Percentiles rank a stretch among this genome's conserved stretches.
Conservation (phyloP, 2,113 vertebrate species). For the Dendrocopos noguchii region DNA sequence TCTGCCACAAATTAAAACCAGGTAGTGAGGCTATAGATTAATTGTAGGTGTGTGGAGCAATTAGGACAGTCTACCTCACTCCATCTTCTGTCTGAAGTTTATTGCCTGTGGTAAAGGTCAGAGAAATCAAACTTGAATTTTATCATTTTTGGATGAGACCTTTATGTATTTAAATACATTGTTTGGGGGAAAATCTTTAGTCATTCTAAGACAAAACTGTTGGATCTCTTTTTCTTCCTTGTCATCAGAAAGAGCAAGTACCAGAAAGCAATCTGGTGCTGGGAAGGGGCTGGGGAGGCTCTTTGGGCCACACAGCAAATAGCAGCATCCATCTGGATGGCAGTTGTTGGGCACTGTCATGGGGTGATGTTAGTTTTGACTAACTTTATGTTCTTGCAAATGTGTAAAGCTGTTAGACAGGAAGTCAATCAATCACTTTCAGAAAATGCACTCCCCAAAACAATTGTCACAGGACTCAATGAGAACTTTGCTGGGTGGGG, state of each 20-base stretch:
- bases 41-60: constrained; percentile 31
- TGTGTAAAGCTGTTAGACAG: background rate
- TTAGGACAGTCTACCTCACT: constrained; percentile 32
- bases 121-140: constrained; percentile 18
- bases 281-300: background rate
- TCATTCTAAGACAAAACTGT: constrained; percentile 14
- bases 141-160: background rate
- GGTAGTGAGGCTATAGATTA: constrained; percentile 63
- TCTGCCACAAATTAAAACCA: constrained; percentile 28
- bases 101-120: constrained; percentile 44
- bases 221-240: background rate
- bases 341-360: background rate
- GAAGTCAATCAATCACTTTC: background rate
- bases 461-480: rapidly evolving
- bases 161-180: background rate
- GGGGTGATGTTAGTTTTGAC: background rate
- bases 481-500: background rate
- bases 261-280: background rate
- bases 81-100: constrained; percentile 29
- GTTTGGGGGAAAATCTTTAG: background rate
- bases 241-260: background rate
- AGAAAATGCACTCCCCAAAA: background rate
- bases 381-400: background rate
- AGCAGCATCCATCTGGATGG: constrained; percentile 39
- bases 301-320: constrained; percentile 8